Base-by-base conservation (phyloP, 1,140 invertebrate species). In the Laupala kohalensis region DNA sequence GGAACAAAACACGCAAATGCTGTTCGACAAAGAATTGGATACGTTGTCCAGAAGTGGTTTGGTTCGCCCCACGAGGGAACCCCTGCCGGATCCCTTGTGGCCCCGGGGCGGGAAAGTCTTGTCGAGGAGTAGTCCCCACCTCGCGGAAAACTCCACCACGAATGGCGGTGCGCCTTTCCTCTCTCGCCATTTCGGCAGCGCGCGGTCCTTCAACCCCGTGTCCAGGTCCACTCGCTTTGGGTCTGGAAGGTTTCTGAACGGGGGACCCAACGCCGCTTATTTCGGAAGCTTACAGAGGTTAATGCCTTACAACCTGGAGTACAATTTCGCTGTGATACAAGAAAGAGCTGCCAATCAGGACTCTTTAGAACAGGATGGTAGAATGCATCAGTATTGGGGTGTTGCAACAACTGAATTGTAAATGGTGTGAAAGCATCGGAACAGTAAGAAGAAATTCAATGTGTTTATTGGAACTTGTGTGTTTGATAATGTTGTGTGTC, bases 311-410 rank as follows among this genome's bases (percentile, higher is more conserved):
- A 91, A 92, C 80, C 85, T 92, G 75, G 91, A 92, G 77, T 92
- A 92, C 76, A 90, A 93, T 78, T 92, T 92, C 78, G 87, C 90
- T 3, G 87, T 91, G 2, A 92, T 92, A 23, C 71, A 71, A 53
- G 70, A 69, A 27, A 63, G 29, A 53, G 64, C 25, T 9, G 67
- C 27, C 24, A 64, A 29, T 15, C 79, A 87, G 67, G 90, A 92
- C 76, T 91, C 90, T 0, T 79, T 92, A 74, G 90, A 92, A 76
- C 86, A 90, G 69, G 90, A 92, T 1, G 86, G 86, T 66, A 84
- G 91, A 68, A 93, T 93, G 91, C 88, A 91, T 74, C 90, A 92
- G 75, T 93, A 93, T 80, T 93, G 91, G 91, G 91, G 91, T 64
- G 90, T 93, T 63, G 90, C 91, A 6, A 92, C 91, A 2, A 93